Conservation (phyloP, 2,797 vertebrate species). For the Sebastes goodei region DNA sequence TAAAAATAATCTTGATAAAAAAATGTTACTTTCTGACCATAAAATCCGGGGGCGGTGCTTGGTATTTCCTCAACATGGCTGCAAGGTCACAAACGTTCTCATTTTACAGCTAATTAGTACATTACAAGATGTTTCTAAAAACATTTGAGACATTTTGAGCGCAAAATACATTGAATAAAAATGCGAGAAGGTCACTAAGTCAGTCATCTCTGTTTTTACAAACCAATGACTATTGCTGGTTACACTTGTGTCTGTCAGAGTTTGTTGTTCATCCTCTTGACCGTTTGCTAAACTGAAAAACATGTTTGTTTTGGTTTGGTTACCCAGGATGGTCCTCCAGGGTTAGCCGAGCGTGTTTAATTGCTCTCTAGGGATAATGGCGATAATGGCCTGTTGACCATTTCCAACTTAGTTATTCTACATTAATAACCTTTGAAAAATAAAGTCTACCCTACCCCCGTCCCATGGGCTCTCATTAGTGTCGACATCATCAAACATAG, state of each 20-base stretch:
- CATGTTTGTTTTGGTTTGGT: constrained; percentile 45
- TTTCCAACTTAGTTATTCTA: constrained; percentile 16
- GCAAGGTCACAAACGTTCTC: no score
- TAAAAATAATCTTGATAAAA: no score
- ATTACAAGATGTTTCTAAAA: no score
- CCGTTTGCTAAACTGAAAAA: constrained; percentile 24
- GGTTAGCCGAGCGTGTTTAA: constrained; percentile 39
- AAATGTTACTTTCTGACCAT: no score
- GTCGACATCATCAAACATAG: not conserved
- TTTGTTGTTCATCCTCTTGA: constrained; percentile 16
- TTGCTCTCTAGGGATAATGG: constrained; percentile 50
- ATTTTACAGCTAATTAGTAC: no score
- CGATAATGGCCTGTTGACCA: constrained; percentile 76
- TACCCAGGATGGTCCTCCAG: not conserved
- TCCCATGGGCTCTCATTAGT: constrained; percentile 62
- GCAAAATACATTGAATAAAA: not conserved
- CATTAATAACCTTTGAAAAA: constrained; percentile 7
- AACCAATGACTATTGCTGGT: not conserved
- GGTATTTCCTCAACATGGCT: no score
- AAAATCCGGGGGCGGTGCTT: no score
- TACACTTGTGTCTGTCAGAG: not conserved
- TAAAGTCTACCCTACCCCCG: not conserved
- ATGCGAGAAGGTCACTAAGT: not conserved
- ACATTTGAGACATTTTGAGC: no score
- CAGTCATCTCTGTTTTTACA: not conserved